A percentile compares a stretch with the other conserved stretches of the same genome.
Conservation (phyloP, 2,888 invertebrate species). For the Hydropsyche betteni region DNA sequence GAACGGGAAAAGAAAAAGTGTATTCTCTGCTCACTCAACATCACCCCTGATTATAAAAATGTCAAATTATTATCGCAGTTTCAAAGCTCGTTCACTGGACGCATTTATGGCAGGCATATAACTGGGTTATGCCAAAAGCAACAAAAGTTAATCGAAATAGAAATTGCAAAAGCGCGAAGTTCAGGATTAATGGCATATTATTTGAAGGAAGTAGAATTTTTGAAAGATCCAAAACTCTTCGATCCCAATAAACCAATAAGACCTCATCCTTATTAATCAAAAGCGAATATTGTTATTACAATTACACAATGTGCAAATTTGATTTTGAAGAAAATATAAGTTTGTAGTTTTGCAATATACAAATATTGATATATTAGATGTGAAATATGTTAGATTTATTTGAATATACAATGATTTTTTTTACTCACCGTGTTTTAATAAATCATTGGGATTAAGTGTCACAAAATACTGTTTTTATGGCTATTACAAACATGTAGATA, state of each 20-base stretch:
- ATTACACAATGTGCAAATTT: too few relatives aligned
- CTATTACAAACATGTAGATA: too few relatives aligned
- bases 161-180: conserved; percentile 78
- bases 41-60: conserved; percentile 92
- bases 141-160: conserved; percentile 77
- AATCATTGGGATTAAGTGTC: too few relatives aligned
- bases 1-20: conserved; percentile 77
- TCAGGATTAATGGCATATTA: conserved; percentile 86
- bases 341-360: too few relatives aligned
- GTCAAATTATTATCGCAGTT: conserved; percentile 91
- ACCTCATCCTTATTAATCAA: conserved; percentile 76
- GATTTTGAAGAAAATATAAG: too few relatives aligned
- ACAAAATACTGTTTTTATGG: too few relatives aligned
- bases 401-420: too few relatives aligned
- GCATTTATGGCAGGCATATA: conserved; percentile 90
- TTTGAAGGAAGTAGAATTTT: conserved; percentile 80
- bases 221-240: conserved; percentile 90
- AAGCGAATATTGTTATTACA: too few relatives aligned
- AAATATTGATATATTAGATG: too few relatives aligned
- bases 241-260: conserved; percentile 86
- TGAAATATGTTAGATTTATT: too few relatives aligned
- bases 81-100: conserved; percentile 93
- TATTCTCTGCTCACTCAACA: conserved; percentile 82
- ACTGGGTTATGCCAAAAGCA: conserved; percentile 90
- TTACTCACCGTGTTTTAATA: too few relatives aligned